Percentiles rank a stretch among this genome's conserved stretches.
These are phyloP conservation scores for Scomber scombrus DNA, from an alignment of 2,113 vertebrate species.

Conservation along the genomic window DNA sequence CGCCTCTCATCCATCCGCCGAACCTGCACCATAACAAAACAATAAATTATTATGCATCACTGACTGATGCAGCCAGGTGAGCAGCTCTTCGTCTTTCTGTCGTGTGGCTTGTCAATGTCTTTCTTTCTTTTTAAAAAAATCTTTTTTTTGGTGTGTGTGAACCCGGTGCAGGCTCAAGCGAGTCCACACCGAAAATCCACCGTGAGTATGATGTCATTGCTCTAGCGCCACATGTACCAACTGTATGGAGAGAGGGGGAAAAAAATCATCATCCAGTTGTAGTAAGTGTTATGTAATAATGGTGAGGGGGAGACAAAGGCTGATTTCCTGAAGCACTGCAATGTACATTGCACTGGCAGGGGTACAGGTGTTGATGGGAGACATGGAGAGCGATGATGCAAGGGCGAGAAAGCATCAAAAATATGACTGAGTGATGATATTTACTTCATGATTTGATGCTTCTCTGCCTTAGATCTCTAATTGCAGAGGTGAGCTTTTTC, in stretches of 20 bases:
- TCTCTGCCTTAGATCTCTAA: background rate
- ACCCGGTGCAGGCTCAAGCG: conserved; percentile 62
- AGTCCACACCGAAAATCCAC: conserved; percentile 43
- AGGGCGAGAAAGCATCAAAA: conserved; percentile 17
- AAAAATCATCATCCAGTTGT: conserved; percentile 71
- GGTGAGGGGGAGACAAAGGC: conserved; percentile 64
- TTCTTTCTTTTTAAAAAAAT: background rate
- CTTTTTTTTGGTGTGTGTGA: background rate
- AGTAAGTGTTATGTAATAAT: conserved; percentile 84
- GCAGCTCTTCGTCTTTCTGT: conserved; percentile 27
- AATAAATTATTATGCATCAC: background rate
- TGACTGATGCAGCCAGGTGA: conserved; percentile 50
- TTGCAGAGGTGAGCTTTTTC: conserved; percentile 21
- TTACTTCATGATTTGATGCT: conserved; percentile 4
- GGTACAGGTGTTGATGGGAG: conserved; percentile 4
- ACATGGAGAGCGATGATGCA: conserved; percentile 39
- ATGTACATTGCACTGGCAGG: conserved; percentile 16
- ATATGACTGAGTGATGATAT: background rate
- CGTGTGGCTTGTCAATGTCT: conserved; percentile 35
- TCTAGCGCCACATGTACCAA: conserved; percentile 76
- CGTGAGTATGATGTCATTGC: conserved; percentile 85
- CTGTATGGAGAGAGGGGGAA: conserved; percentile 53
- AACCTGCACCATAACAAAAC: background rate
- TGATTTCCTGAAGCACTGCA: conserved; percentile 27
- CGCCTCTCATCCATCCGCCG: background rate